Evolutionary conservation across 1,140 invertebrate species (phyloP).

Genomic region (Panagrolaimus sp.): DNA sequence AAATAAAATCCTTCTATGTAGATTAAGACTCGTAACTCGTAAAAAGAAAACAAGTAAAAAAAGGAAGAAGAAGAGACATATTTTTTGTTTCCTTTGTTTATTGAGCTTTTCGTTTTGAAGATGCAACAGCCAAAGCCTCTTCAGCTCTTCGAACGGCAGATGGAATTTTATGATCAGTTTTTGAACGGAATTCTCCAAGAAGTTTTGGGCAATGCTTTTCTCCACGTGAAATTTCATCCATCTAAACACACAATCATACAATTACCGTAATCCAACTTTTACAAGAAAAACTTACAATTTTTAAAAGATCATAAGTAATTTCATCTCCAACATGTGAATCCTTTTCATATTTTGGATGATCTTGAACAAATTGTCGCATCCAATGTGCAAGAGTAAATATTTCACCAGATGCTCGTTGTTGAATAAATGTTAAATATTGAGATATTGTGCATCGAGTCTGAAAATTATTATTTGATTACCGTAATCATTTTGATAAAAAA

Average conservation of each 20-base stretch:
- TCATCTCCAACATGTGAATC: slow-evolving; percentile 81
- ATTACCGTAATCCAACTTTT: not conserved
- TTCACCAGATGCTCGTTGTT: slow-evolving; percentile 62
- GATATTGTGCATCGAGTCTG: slow-evolving; percentile 78
- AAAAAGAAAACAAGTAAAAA: slow-evolving; percentile 9
- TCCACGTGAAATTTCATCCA: slow-evolving; percentile 55
- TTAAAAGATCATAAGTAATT: slow-evolving; percentile 86
- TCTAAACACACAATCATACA: slow-evolving; percentile 38
- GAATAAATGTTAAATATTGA: slow-evolving; percentile 90
- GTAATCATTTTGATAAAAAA: not conserved
- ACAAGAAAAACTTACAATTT: slow-evolving; percentile 33
- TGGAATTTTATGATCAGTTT: slow-evolving; percentile 55
- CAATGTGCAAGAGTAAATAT: slow-evolving; percentile 78
- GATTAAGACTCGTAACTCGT: not conserved
- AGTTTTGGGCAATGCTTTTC: slow-evolving; percentile 52
- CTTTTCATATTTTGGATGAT: slow-evolving; percentile 79
- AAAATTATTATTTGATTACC: not conserved
- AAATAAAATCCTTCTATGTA: not conserved
- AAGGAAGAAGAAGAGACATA: no score
- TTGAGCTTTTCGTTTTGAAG: slow-evolving; percentile 35
- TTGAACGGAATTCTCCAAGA: slow-evolving; percentile 52
- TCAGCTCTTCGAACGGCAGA: slow-evolving; percentile 54
- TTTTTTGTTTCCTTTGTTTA: slow-evolving; percentile 8
- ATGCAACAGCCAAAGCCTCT: slow-evolving; percentile 48
- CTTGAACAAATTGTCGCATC: slow-evolving; percentile 81